These are phyloP conservation scores for Brachyhypopomus gauderio DNA, from an alignment of 2,113 vertebrate species.

Conservation along the genomic window DNA sequence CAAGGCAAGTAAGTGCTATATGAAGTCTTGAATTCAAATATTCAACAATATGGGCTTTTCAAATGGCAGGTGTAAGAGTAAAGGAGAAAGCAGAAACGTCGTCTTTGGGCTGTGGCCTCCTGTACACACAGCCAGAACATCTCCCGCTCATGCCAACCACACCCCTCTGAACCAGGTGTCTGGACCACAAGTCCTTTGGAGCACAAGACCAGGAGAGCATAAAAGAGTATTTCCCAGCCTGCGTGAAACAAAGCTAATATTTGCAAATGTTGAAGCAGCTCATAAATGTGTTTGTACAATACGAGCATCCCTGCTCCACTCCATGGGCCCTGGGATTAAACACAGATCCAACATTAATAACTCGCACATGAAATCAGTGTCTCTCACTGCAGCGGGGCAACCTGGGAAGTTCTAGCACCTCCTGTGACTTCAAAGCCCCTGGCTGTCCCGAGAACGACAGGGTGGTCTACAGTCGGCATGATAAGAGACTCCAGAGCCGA, in stretches of 20 bases:
- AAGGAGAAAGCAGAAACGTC: too few relatives aligned
- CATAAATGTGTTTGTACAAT: constrained; percentile 38
- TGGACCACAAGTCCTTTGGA: neutral
- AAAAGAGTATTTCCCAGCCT: constrained; percentile 2
- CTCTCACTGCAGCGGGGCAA: constrained; percentile 20
- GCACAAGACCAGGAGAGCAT: neutral
- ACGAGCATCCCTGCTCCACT: constrained; percentile 1
- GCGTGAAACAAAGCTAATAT: constrained; percentile 34
- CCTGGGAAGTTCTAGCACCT: constrained; percentile 34
- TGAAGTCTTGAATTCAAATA: too few relatives aligned
- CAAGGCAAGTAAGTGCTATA: too few relatives aligned
- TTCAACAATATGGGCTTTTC: too few relatives aligned
- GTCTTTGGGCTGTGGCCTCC: neutral
- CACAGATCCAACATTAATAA: constrained; percentile 33
- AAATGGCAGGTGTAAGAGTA: too few relatives aligned
- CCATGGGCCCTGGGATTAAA: constrained; percentile 25
- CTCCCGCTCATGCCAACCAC: neutral
- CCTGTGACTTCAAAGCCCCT: constrained; percentile 48
- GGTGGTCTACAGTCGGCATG: neutral
- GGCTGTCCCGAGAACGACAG: neutral
- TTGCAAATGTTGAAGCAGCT: constrained; percentile 33
- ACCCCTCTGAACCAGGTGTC: neutral
- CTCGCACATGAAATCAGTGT: constrained; percentile 28
- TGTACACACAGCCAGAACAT: too few relatives aligned
- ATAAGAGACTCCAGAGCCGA: neutral